phyloP scores from a whole-genome alignment of 2,888 invertebrate species.

The Ligdia adustata region DNA sequence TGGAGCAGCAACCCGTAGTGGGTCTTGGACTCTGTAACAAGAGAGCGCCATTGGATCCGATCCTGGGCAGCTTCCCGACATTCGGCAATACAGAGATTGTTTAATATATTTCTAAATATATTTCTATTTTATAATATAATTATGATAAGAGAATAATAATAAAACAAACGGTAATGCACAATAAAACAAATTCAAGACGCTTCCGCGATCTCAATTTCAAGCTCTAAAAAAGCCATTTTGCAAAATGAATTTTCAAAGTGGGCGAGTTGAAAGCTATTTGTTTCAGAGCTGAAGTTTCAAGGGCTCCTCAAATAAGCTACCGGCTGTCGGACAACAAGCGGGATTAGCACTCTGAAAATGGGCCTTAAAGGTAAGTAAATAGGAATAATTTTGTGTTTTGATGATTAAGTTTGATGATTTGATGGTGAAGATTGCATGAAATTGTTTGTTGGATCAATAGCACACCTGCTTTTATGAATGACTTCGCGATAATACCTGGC shows the following conservation, averaged over 20 bases:
- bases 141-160: not conserved
- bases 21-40: too few species aligned
- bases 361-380: conserved; percentile 1
- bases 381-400: not conserved
- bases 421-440: not conserved
- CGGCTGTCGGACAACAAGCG: conserved; percentile 9
- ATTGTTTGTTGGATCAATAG: not conserved
- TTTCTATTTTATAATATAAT: too few species aligned
- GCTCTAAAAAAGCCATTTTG: conserved; percentile 22
- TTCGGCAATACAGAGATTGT: too few species aligned
- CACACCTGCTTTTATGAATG: too few species aligned
- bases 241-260: conserved; percentile 26
- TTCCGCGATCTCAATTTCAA: not conserved
- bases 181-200: not conserved
- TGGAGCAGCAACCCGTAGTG: too few species aligned
- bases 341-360: conserved; percentile 13
- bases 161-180: not conserved
- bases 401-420: too few species aligned
- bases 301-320: conserved; percentile 33
- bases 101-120: too few species aligned
- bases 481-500: too few species aligned
- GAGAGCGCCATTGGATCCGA: too few species aligned
- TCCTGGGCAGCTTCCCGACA: too few species aligned
- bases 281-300: conserved; percentile 30
- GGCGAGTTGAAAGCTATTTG: conserved; percentile 30